These are phyloP conservation scores for Philhelius pedissequus DNA, from an alignment of 2,888 invertebrate genomes.

Conservation along the genomic window DNA sequence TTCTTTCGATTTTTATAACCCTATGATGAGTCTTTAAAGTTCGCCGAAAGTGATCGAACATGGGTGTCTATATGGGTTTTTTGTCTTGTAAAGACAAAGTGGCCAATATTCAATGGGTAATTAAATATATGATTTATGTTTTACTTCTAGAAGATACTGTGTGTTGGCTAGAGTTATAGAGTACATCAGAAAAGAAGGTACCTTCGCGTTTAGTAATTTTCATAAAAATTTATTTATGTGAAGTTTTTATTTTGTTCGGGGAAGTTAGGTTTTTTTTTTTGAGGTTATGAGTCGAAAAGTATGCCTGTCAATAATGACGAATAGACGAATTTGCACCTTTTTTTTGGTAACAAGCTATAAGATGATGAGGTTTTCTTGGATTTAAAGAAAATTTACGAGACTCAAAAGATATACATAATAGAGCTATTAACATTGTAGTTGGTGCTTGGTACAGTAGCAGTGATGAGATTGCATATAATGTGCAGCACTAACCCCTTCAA, in stretches of 20 bases:
- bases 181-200: conserved; percentile 30
- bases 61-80: conserved; percentile 64
- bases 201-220: conserved; percentile 25
- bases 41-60: conserved; percentile 62
- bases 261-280: background rate
- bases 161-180: conserved; percentile 13
- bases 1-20: conserved; percentile 15
- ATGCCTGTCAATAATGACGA: background rate
- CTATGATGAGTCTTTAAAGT: conserved; percentile 49
- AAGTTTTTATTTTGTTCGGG: conserved; percentile 14
- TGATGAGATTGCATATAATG: background rate
- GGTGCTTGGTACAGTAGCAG: background rate
- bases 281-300: background rate
- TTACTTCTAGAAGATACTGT: background rate
- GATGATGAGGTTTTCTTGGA: background rate
- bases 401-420: background rate
- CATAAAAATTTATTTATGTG: conserved; percentile 65
- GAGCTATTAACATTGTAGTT: background rate
- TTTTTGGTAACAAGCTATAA: background rate
- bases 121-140: conserved; percentile 67
- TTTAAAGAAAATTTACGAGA: background rate
- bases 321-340: background rate
- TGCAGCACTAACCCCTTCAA: too few species aligned
- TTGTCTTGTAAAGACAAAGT: conserved; percentile 64
- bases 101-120: conserved; percentile 67